Conservation (phyloP, 1,140 invertebrate species). For the Leptestheria dahalacensis region DNA sequence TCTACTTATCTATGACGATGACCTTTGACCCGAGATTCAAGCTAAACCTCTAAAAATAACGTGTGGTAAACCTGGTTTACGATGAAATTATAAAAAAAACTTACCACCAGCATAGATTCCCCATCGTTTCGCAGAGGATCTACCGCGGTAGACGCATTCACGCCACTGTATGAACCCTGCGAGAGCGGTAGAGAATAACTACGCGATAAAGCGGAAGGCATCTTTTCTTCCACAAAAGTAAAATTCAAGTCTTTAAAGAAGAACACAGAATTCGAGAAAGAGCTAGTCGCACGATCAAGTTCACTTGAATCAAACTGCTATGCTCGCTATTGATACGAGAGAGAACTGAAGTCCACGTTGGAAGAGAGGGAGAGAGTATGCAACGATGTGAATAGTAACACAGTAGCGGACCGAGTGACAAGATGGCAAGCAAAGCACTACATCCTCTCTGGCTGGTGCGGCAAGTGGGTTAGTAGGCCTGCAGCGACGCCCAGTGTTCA, state of each 20-base stretch:
- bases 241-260: no score
- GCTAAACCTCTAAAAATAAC: neutral
- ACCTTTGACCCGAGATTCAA: neutral
- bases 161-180: no score
- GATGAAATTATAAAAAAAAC: neutral
- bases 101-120: neutral
- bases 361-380: neutral
- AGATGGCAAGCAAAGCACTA: neutral
- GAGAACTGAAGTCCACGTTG: constrained; percentile 1
- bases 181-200: constrained; percentile 12
- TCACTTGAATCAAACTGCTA: no score
- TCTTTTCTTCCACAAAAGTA: no score
- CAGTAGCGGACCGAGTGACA: neutral
- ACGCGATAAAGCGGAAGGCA: constrained; percentile 12
- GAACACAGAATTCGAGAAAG: no score
- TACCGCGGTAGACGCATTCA: neutral
- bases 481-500: constrained; percentile 2
- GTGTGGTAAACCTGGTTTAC: neutral
- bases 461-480: constrained; percentile 17
- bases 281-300: no score
- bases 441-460: constrained; percentile 2
- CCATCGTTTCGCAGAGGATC: neutral
- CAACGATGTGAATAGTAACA: constrained; percentile 4
- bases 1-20: neutral
- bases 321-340: neutral